These are phyloP conservation scores for Polymixis flavicincta DNA, from an alignment of 2,888 invertebrate species.

Conservation along the genomic window DNA sequence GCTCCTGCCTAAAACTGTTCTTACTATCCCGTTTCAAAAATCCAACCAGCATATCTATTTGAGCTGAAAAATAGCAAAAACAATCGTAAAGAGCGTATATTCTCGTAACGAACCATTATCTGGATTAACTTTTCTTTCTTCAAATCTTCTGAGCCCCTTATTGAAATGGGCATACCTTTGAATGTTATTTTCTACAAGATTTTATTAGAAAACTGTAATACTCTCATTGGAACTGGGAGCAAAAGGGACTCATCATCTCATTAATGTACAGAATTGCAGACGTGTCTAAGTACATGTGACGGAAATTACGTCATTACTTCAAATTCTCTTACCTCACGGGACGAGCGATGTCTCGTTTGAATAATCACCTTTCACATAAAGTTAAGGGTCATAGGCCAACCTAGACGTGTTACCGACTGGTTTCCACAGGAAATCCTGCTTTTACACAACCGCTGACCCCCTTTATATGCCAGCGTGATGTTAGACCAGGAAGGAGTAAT, in stretches of 20 bases:
- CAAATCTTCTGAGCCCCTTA: no score
- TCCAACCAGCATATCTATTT: no score
- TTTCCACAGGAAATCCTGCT: conserved; percentile 56
- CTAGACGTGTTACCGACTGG: conserved; percentile 40
- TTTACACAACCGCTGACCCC: conserved; percentile 55
- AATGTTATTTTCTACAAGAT: neutral
- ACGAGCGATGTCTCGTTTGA: conserved; percentile 29
- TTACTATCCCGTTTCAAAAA: no score
- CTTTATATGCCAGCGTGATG: conserved; percentile 34
- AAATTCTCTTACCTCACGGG: conserved; percentile 9
- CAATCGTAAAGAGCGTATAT: no score
- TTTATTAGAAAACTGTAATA: neutral
- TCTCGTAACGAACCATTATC: no score
- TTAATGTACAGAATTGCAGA: no score
- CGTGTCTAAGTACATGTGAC: no score
- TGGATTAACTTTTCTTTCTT: no score
- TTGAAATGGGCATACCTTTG: no score
- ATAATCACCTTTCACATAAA: conserved; percentile 40
- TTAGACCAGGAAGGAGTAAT: conserved; percentile 48
- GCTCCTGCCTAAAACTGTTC: no score
- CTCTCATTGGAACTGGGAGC: neutral
- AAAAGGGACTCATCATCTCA: neutral
- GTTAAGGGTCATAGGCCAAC: conserved; percentile 32
- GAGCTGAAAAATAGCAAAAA: no score
- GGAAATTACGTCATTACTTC: conserved; percentile 31